Conservation (phyloP, 2,113 vertebrate genomes). For the Arvicanthis niloticus region DNA sequence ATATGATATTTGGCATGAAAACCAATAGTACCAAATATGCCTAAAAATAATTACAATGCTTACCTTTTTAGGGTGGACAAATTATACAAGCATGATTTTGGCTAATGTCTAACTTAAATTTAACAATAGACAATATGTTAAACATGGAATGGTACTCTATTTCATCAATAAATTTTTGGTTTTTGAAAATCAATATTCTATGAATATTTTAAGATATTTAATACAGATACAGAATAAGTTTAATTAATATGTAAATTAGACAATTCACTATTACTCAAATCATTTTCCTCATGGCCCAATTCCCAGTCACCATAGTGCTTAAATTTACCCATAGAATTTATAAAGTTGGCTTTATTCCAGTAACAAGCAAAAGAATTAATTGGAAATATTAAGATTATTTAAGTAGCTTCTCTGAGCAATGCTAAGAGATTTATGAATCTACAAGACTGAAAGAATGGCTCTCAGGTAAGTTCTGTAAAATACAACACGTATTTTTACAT, state of each 20-base stretch:
- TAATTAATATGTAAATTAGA: background rate
- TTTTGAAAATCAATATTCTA: background rate
- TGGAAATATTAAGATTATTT: background rate
- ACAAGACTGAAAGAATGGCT: background rate
- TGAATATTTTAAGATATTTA: background rate
- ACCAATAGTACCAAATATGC: background rate
- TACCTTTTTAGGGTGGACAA: conserved; percentile 3
- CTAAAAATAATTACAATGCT: conserved; percentile 51
- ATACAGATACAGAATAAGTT: background rate
- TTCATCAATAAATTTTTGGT: background rate
- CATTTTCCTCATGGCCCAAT: background rate
- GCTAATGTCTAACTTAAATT: background rate
- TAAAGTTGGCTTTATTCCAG: background rate
- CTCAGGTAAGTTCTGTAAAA: background rate
- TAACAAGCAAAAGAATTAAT: background rate
- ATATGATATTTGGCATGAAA: conserved; percentile 50
- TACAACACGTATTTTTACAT: background rate
- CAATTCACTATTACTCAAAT: background rate
- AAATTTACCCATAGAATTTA: background rate
- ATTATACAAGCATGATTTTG: background rate
- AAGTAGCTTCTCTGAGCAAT: background rate
- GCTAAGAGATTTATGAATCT: background rate
- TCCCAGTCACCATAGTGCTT: background rate
- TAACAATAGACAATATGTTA: background rate
- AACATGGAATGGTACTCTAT: background rate